Base-by-base conservation (phyloP, 1,140 invertebrate genomes). In the Ridgeia piscesae region DNA sequence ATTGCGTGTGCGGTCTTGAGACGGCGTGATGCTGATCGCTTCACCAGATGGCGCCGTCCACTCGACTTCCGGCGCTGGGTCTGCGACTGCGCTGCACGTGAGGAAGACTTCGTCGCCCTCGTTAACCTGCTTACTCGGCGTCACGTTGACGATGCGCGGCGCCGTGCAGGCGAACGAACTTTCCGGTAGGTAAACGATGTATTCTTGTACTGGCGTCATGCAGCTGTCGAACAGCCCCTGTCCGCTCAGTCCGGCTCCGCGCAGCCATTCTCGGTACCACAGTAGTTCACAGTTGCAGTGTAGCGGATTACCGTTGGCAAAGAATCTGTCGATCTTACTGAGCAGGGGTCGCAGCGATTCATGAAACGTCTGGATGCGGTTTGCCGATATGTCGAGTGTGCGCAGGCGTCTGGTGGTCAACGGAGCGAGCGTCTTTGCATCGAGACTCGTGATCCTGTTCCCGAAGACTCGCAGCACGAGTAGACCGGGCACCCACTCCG, bases 261-360 rank as follows among this genome's bases (percentile, higher is more conserved):
- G 35, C n/a, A 92, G 48, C 92, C 92, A 92, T 1, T 88, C 27
- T 33, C 92, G 92, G 89, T 93, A 94, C 94, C 94, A 89, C 35
- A 34, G 91, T 93, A 92, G 14, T 58, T 90, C 89, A 88, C 92
- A 91, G 91, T 91, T 91, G 35, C 94, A 90, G 92, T 91, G 89
- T 33, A 88, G 35, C 42, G 91, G 92, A 77, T 93, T 93, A 58
- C 89, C 91, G 33, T 31, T 88, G 33, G 92, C 35, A 35, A 77
- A 21, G 58, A 77, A 77, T 2, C 11, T 77, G 27, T 31, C 58
- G 58, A 77, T 77, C 58, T 77, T 77, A 31, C 27, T 21, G 17
- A 77, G 58, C 58, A 77, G 58, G 58, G 58, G 58, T 4, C 58
- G 58, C 58, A 77, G 58, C 6, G 58, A 77, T 77, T 77, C 58